These are phyloP conservation scores for Cheiracanthium punctorium DNA, from an alignment of 2,888 invertebrate species.

Conservation along the genomic window DNA sequence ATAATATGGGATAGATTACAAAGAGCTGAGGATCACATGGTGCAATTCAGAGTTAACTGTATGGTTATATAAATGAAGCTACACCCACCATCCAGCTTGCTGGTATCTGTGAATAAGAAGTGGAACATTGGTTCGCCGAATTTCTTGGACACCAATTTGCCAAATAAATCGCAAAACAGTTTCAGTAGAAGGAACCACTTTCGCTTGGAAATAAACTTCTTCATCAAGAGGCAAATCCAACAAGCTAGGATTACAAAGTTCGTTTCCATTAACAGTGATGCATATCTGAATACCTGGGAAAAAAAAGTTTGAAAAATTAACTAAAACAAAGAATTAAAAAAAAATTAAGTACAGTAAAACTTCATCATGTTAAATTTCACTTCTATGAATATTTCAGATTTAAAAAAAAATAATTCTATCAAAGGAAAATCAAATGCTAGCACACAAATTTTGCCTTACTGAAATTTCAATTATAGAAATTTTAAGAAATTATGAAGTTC, in stretches of 20 bases:
- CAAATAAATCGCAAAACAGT: conserved; percentile 51
- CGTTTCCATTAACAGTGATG: background rate
- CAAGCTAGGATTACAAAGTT: conserved; percentile 25
- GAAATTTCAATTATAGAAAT: too few relatives aligned
- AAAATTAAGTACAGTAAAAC: too few relatives aligned
- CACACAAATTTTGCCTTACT: too few relatives aligned
- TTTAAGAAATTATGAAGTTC: too few relatives aligned
- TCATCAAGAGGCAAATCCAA: conserved; percentile 53
- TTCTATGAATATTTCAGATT: background rate
- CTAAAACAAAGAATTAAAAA: background rate
- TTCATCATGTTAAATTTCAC: background rate
- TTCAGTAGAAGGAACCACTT: conserved; percentile 49
- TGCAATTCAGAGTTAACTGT: too few relatives aligned
- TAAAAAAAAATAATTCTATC: background rate
- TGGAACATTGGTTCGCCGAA: conserved; percentile 43
- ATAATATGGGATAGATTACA: background rate
- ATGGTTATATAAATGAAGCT: too few relatives aligned
- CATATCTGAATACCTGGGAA: conserved; percentile 42
- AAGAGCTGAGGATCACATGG: background rate
- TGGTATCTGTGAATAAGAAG: conserved; percentile 33
- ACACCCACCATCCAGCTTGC: conserved; percentile 54
- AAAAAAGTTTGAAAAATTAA: background rate
- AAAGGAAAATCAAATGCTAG: background rate
- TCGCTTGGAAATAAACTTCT: conserved; percentile 32
- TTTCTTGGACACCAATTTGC: conserved; percentile 43